A percentile compares a stretch with the other conserved stretches of the same genome.
These are phyloP conservation scores for Phrynocephalus vlangalii DNA, from an alignment of 2,797 vertebrate species.

Conservation along the genomic window DNA sequence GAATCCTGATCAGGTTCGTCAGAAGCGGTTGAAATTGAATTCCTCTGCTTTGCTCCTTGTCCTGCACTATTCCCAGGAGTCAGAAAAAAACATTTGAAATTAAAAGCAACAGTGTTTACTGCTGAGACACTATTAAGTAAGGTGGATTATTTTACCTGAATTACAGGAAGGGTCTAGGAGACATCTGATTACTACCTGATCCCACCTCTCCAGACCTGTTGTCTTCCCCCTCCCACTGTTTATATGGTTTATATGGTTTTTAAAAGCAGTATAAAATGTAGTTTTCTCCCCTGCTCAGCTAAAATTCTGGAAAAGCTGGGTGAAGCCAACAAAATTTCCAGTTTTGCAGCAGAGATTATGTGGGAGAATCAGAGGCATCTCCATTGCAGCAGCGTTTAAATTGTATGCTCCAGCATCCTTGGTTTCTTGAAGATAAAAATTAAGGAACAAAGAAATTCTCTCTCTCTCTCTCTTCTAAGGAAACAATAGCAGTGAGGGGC, in stretches of 20 bases:
- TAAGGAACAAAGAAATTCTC: background rate
- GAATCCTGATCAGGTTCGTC: background rate
- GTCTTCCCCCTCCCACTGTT: background rate
- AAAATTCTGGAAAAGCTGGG: background rate
- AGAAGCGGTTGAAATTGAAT: background rate
- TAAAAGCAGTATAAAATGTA: background rate
- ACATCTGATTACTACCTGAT: background rate
- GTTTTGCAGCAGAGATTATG: background rate
- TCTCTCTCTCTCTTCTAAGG: background rate
- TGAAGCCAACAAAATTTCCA: background rate
- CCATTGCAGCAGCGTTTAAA: background rate
- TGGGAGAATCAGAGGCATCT: background rate
- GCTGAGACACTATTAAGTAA: background rate
- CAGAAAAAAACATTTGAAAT: background rate
- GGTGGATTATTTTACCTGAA: background rate
- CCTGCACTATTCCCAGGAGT: background rate
- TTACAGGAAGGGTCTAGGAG: background rate
- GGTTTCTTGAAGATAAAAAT: background rate
- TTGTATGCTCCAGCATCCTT: background rate
- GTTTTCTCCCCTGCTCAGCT: background rate
- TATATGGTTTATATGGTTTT: background rate
- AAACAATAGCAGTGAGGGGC: too few species aligned
- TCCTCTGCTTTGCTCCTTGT: background rate
- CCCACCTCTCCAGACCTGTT: background rate
- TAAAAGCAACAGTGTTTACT: background rate